Conservation (phyloP, 2,113 vertebrate genomes). For the Cyprinodon brontotheroides region DNA sequence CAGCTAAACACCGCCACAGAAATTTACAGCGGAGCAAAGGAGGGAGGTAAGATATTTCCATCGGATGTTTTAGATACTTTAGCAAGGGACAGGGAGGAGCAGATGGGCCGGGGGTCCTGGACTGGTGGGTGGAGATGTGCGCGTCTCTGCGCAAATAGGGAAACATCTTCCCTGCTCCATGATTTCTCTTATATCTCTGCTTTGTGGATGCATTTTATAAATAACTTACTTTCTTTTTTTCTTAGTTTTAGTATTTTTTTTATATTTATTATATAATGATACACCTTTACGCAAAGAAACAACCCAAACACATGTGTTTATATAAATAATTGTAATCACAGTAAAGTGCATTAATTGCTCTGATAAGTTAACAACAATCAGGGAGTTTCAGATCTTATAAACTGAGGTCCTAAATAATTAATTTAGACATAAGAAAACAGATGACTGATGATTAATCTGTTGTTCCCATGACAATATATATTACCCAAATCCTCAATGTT, state of each 20-base stretch:
- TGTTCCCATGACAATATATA: background rate
- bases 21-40: slow-evolving; percentile 9
- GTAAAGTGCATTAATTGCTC: too few relatives aligned
- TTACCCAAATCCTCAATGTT: background rate
- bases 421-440: background rate
- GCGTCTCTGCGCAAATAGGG: background rate
- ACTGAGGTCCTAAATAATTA: background rate
- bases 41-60: slow-evolving; percentile 46
- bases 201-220: background rate
- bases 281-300: background rate
- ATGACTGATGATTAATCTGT: background rate
- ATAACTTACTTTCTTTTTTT: background rate
- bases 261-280: background rate
- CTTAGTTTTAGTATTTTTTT: background rate
- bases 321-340: background rate
- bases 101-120: background rate
- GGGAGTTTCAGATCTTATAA: background rate
- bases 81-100: background rate
- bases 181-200: background rate
- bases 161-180: background rate
- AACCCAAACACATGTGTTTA: background rate
- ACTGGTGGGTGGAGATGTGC: background rate
- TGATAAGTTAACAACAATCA: background rate
- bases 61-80: background rate
- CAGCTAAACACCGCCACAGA: slow-evolving; percentile 33